phyloP scores from a whole-genome alignment of 2,113 vertebrate genomes.

The Lontra canadensis region DNA sequence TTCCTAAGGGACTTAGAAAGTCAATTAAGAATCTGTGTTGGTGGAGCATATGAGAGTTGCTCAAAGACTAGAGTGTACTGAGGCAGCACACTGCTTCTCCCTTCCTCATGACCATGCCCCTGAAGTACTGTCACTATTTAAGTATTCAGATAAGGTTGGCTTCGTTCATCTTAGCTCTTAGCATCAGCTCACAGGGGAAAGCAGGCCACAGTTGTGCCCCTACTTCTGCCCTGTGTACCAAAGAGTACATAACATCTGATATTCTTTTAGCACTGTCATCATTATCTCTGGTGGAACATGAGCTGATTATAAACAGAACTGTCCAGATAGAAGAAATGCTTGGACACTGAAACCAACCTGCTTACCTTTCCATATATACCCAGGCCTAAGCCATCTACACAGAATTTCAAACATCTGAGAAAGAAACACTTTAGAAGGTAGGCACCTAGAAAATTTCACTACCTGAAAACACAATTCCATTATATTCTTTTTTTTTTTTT shows the following conservation, averaged over 20 bases:
- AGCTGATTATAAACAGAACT: not conserved
- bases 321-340: not conserved
- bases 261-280: not conserved
- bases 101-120: rapidly evolving
- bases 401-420: not conserved
- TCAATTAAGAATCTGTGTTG: not conserved
- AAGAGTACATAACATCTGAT: not conserved
- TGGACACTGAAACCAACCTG: not conserved
- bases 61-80: not conserved
- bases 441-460: not conserved
- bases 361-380: not conserved
- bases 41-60: not conserved
- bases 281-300: not conserved
- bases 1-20: not conserved
- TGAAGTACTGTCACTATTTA: not conserved
- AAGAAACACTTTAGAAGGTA: not conserved
- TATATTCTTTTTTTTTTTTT: not conserved
- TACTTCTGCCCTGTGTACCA: not conserved
- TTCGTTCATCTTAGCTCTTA: not conserved
- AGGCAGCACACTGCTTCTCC: not conserved
- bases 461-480: not conserved
- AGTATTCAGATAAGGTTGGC: not conserved
- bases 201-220: not conserved
- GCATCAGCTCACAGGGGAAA: not conserved
- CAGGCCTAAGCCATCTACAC: not conserved